Conservation (phyloP, 2,113 vertebrate species). For the Poecile atricapillus region DNA sequence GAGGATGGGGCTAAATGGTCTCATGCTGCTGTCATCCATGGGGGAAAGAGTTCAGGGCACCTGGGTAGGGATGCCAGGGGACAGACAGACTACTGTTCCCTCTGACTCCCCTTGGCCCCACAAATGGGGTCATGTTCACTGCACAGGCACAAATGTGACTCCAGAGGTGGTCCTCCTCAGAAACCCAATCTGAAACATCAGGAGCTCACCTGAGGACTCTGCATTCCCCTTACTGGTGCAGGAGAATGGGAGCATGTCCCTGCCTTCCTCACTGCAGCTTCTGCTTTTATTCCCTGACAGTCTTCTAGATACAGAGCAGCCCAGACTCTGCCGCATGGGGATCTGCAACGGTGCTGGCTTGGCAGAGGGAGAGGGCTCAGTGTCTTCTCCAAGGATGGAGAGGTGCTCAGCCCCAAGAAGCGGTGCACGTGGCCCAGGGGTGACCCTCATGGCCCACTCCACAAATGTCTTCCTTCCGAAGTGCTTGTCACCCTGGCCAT, state of each 20-base stretch:
- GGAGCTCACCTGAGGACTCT: background rate
- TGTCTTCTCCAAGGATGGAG: background rate
- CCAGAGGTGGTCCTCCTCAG: background rate
- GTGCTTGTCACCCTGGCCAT: background rate
- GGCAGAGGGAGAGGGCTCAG: background rate
- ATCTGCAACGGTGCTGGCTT: background rate
- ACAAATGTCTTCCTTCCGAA: background rate
- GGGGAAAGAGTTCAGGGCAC: background rate
- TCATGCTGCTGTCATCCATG: background rate
- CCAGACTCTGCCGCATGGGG: background rate
- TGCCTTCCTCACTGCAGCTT: background rate
- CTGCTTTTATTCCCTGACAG: background rate
- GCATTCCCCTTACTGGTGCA: background rate
- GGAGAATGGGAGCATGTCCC: background rate
- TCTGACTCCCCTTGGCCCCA: background rate
- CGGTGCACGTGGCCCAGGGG: too few relatives aligned
- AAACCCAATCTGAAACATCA: background rate
- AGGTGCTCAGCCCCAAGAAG: background rate
- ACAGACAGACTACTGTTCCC: background rate
- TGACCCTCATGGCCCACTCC: background rate
- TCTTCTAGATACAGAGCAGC: background rate
- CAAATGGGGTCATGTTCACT: accelerated
- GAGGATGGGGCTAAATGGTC: background rate
- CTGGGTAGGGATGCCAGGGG: background rate
- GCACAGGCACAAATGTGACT: background rate